These are phyloP conservation scores for Colossoma macropomum DNA, from an alignment of 2,113 vertebrate genomes.

Conservation along the genomic window DNA sequence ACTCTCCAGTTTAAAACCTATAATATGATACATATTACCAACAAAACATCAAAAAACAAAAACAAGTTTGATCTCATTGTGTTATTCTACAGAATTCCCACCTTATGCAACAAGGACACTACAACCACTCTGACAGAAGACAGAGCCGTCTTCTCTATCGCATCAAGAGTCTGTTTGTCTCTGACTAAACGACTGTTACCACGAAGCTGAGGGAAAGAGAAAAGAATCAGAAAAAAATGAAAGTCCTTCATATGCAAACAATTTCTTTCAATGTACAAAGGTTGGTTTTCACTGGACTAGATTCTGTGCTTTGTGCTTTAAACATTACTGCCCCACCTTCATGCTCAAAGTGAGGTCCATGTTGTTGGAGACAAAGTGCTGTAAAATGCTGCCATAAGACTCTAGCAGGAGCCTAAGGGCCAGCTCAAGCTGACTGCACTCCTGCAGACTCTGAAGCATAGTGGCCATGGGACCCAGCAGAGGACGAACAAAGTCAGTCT, in stretches of 20 bases:
- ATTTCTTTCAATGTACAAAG: no score
- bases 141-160: constrained; percentile 75
- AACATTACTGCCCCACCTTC: not conserved
- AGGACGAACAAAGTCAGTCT: constrained; percentile 76
- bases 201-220: constrained; percentile 74
- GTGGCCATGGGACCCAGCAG: constrained; percentile 76
- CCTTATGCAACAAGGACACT: constrained; percentile 88
- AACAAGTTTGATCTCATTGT: not conserved
- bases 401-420: constrained; percentile 80
- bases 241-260: no score
- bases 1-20: constrained; percentile 92
- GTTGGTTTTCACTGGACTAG: not conserved
- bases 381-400: constrained; percentile 84
- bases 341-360: constrained; percentile 77
- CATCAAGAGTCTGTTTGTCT: constrained; percentile 72
- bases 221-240: not conserved
- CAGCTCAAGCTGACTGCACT: constrained; percentile 90
- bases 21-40: not conserved
- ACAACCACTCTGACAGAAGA: constrained; percentile 74
- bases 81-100: constrained; percentile 60
- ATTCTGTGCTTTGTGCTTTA: no score
- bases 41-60: not conserved
- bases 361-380: constrained; percentile 83
- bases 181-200: constrained; percentile 69
- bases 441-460: constrained; percentile 87